phyloP scores from a whole-genome alignment of 2,888 invertebrate genomes.

The Neocrepidodera transversa region DNA sequence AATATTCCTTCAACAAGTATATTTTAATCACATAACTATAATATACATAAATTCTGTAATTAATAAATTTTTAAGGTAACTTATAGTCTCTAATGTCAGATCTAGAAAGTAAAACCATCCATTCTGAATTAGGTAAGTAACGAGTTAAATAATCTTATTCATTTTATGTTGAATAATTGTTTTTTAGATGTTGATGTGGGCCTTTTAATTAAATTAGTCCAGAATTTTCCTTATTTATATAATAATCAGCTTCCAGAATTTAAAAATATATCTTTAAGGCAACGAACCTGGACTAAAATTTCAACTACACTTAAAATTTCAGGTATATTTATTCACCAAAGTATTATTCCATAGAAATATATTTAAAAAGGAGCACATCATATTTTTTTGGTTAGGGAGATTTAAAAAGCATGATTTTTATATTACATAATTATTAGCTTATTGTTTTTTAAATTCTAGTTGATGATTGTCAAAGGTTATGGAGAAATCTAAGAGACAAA shows the following conservation, averaged over 20 bases:
- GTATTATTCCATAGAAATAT: too few relatives aligned
- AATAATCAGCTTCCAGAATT: constrained; percentile 23
- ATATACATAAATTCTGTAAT: too few relatives aligned
- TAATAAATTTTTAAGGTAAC: too few relatives aligned
- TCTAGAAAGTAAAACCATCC: not conserved
- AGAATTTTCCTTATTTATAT: constrained; percentile 29
- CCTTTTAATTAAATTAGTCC: constrained; percentile 28
- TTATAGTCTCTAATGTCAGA: too few relatives aligned
- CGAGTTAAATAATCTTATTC: not conserved
- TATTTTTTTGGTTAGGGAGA: too few relatives aligned
- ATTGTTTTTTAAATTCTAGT: constrained; percentile 12
- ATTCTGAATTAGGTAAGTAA: not conserved
- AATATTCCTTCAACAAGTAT: too few relatives aligned
- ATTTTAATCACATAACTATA: too few relatives aligned
- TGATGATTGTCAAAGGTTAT: constrained; percentile 26
- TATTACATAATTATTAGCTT: too few relatives aligned
- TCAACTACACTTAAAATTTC: constrained; percentile 23
- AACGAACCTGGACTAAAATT: constrained; percentile 31
- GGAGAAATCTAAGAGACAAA: constrained; percentile 33
- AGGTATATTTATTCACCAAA: constrained; percentile 21
- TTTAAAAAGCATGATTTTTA: too few relatives aligned
- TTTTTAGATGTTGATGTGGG: constrained; percentile 33
- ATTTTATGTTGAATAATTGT: not conserved
- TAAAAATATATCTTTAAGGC: constrained; percentile 22
- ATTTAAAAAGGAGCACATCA: too few relatives aligned